phyloP scores from a whole-genome alignment of 2,113 vertebrate genomes.

The Salvelinus sp. region DNA sequence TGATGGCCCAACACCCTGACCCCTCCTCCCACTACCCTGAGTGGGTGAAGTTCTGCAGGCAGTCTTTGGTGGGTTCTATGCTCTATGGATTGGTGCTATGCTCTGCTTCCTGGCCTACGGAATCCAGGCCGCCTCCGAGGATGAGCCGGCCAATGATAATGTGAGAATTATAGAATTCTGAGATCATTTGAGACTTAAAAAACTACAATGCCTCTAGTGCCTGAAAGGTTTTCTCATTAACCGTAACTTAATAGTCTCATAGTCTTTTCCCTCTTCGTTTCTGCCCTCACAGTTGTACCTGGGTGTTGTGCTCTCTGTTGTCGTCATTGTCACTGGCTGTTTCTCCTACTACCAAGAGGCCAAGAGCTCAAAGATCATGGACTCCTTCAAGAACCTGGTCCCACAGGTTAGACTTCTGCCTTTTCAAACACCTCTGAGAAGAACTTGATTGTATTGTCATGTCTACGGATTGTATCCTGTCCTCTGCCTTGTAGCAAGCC shows the following conservation, averaged over 20 bases:
- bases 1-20: slow-evolving; percentile 92
- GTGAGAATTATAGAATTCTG: slow-evolving; percentile 67
- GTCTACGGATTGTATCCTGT: background rate
- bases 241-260: background rate
- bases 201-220: background rate
- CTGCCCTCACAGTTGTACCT: slow-evolving; percentile 83
- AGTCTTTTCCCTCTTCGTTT: background rate
- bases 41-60: slow-evolving; percentile 96
- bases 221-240: slow-evolving; percentile 1
- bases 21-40: slow-evolving; percentile 92
- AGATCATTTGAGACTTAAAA: background rate
- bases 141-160: slow-evolving; percentile 87
- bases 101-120: slow-evolving; percentile 92
- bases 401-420: slow-evolving; percentile 80
- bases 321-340: slow-evolving; percentile 96
- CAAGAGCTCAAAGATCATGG: slow-evolving; percentile 99
- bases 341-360: slow-evolving; percentile 98
- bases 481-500: slow-evolving; percentile 82
- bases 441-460: background rate
- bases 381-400: slow-evolving; percentile 98
- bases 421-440: background rate
- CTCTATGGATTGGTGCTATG: slow-evolving; percentile 94
- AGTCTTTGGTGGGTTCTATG: slow-evolving; percentile 94
- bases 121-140: slow-evolving; percentile 82
- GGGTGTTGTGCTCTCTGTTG: slow-evolving; percentile 88